Evolutionary conservation across 2,888 invertebrate genomes (phyloP), one percentile per base, ranked within the genome.

Genomic region (Sisyra nigra): DNA sequence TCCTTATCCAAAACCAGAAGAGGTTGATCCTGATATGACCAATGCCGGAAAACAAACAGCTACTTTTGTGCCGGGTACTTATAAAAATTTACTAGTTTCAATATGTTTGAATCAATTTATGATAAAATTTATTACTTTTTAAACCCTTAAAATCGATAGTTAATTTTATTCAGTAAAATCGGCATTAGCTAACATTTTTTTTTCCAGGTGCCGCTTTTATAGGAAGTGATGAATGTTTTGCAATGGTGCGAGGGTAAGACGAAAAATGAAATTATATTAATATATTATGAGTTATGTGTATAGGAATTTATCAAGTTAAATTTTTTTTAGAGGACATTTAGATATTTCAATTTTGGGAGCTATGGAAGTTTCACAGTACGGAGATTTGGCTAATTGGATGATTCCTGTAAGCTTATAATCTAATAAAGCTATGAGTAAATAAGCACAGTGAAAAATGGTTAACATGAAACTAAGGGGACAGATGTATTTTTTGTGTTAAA

Each of bases 321-420:
- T 45, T 44, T 45, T 47, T 64, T 66, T 37, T 57, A 83, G 83
- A 4, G 96, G 97, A 1, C 98, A 98, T 62, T 77, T 98, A 45
- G 81, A 94, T 60, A 62, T 98, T 50, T 97, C 98, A 0, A 86
- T 99, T 52, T 71, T 99, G 33, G 98, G 98, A 18, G 98, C 89
- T 7, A 92, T 99, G 92, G 89, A 99, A 67, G 97, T 99, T 1
- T 96, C 97, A 0, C 77, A 81, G 54, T 83, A 75, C 53, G 98
- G 98, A 7, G 98, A 99, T 66, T 67, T 98, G 50, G 97, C 98
- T 9, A 99, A 98, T 59, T 99, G 97, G 96, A 96, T 99, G 94
- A 93, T 98, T 56, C 98, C 98, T 30, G 93, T 92, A 67, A 72
- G 74, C 66, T n/a, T 24, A 24, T 7, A 24, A 24, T 24, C 7